Conservation (phyloP, 2,888 invertebrate genomes). For the Cosmorhoe ocellata region DNA sequence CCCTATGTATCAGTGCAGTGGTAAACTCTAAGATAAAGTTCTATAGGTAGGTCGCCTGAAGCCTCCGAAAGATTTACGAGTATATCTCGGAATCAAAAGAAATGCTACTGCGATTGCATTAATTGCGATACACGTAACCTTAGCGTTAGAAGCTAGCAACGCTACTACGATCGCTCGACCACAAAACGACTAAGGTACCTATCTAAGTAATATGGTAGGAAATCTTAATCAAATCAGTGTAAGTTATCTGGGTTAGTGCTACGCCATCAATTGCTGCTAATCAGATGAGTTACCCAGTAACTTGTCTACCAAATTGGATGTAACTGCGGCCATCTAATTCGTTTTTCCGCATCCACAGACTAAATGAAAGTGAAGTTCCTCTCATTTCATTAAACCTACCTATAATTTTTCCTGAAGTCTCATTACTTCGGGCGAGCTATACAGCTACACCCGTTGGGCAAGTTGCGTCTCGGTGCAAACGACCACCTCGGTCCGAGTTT, state of each 20-base stretch:
- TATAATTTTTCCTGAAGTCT: constrained; percentile 66
- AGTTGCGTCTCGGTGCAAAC: constrained; percentile 46
- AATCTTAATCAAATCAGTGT: constrained; percentile 18
- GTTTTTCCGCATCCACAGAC: constrained; percentile 33
- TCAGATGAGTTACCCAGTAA: constrained; percentile 22
- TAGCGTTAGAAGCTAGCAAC: too few species aligned
- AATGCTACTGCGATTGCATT: too few species aligned
- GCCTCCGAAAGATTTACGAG: too few species aligned
- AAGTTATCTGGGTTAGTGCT: constrained; percentile 8
- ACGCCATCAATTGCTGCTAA: constrained; percentile 24
- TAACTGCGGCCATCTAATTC: constrained; percentile 34
- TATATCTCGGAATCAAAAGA: too few species aligned
- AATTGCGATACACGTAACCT: too few species aligned
- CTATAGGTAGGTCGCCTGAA: too few species aligned
- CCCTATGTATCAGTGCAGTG: too few species aligned
- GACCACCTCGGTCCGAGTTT: constrained; percentile 64
- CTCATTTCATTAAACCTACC: constrained; percentile 63
- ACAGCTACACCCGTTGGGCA: constrained; percentile 41
- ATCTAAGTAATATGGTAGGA: constrained; percentile 1
- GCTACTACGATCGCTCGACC: not conserved
- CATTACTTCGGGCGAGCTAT: constrained; percentile 54
- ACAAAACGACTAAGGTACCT: too few species aligned
- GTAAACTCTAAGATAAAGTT: too few species aligned
- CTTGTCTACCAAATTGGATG: constrained; percentile 26
- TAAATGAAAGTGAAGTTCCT: constrained; percentile 46